Base-by-base conservation (phyloP, 2,797 vertebrate genomes). In the Adrianichthys oophorus region DNA sequence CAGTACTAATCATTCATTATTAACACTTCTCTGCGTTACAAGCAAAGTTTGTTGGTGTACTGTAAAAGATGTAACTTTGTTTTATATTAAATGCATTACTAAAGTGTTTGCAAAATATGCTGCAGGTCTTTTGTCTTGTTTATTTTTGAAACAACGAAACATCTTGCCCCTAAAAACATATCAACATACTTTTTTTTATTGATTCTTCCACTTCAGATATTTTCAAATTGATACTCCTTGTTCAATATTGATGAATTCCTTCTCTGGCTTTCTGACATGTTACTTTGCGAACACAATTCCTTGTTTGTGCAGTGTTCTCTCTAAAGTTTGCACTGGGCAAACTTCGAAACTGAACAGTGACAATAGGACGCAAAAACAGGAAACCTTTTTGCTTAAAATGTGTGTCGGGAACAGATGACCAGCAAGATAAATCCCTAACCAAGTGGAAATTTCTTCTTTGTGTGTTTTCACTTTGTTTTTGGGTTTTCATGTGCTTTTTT, bases 391-490 rank as follows among this genome's bases (percentile, higher is more conserved):
- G 90, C 90, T 83, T 72, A 65, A 79, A 90, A 91, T 95, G 93
- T 94, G 93, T 93, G 92, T 94, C 91, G 78, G 90, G 93, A 95
- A 92, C 96, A 96, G 95, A 96, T 95, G 95, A 97, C 93, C 92
- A 93, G 94, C 95, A 95, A 95, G 95, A 96, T 95, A 88, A 93
- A 94, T 75, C 57, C 94, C 93, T 87, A 91, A 91, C 93, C 89
- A 93, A 94, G 94, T 98, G 96, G 96, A 96, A 98, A 98, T 94
- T 96, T 96, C 95, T 90, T 94, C 95, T 93, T 89, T 87, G 84
- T 85, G 86, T 2, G 29, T 32, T 32, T 32, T 12, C 10, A 32
- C 80, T 82, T 72, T 83, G 84, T 76, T 72, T 84, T 79, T 84
- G 74, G 80, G 76, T 93, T 91, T 93, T 75, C 87, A 88, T 84